A percentile compares a stretch with the other conserved stretches of the same genome.
Evolutionary conservation across 2,113 vertebrate genomes (phyloP).

Genomic region (Rhizomys pruinosus): DNA sequence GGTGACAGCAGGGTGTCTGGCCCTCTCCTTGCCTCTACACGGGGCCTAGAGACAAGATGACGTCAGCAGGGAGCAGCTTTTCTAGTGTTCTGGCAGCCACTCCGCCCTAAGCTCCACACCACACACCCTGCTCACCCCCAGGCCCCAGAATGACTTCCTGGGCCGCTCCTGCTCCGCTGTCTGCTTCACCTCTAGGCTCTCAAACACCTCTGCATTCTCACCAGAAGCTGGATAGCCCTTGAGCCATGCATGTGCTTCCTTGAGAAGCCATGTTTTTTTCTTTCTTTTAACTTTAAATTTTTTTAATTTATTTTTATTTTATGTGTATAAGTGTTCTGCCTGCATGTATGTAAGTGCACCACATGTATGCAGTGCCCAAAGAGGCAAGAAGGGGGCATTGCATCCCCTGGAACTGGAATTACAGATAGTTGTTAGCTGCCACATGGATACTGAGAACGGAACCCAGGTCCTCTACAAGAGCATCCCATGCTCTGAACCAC

Average conservation of each 20-base stretch:
- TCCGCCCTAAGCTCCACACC: not conserved
- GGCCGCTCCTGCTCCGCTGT: not conserved
- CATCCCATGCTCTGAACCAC: too few species aligned
- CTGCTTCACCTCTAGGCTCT: rapidly evolving
- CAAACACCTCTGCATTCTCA: not conserved
- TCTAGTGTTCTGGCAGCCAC: not conserved
- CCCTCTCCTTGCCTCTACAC: too few species aligned
- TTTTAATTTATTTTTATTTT: too few species aligned
- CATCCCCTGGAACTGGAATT: too few species aligned
- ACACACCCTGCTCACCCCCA: not conserved
- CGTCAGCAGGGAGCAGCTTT: not conserved
- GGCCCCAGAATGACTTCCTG: not conserved
- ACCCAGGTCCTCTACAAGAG: too few species aligned
- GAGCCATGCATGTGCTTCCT: not conserved
- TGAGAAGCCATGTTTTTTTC: not conserved
- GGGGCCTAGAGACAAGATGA: not conserved
- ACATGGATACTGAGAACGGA: too few species aligned
- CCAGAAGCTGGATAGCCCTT: not conserved
- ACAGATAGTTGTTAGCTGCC: too few species aligned
- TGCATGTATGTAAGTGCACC: too few species aligned
- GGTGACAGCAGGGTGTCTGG: not conserved
- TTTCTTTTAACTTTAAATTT: not conserved
- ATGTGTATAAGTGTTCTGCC: too few species aligned
- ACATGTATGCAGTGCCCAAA: too few species aligned
- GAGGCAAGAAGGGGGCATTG: too few species aligned